Evolutionary conservation across 2,113 vertebrate genomes (phyloP).

Genomic region (Tachysurus vachellii): DNA sequence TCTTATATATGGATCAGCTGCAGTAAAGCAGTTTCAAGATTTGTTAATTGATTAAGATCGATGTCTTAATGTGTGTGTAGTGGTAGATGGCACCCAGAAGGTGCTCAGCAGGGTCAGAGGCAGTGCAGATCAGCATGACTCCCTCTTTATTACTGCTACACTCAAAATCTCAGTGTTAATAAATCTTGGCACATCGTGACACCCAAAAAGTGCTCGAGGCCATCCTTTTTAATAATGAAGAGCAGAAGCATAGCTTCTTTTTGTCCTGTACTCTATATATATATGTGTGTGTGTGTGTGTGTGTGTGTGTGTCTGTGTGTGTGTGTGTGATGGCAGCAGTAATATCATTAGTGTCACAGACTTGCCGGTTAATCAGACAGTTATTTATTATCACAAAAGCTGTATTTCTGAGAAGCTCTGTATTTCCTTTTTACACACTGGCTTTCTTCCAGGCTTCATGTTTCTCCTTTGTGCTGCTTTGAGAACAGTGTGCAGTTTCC

Average conservation of each 20-base stretch:
- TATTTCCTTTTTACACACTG: slow-evolving; percentile 24
- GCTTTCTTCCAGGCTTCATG: slow-evolving; percentile 14
- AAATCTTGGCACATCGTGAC: slow-evolving; percentile 59
- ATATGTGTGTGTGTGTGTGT: slow-evolving; percentile 36
- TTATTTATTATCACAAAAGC: slow-evolving; percentile 74
- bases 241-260: slow-evolving; percentile 23
- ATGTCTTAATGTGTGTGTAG: background rate
- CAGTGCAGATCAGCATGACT: slow-evolving; percentile 39
- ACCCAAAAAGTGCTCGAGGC: slow-evolving; percentile 47
- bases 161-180: slow-evolving; percentile 52
- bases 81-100: slow-evolving; percentile 27
- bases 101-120: slow-evolving; percentile 21
- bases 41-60: background rate
- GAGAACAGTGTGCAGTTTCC: background rate
- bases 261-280: background rate
- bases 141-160: slow-evolving; percentile 42
- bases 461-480: slow-evolving; percentile 60
- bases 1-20: background rate
- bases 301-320: slow-evolving; percentile 38
- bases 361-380: slow-evolving; percentile 70
- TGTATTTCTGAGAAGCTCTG: slow-evolving; percentile 64
- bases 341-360: slow-evolving; percentile 63
- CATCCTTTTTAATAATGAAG: slow-evolving; percentile 47
- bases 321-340: slow-evolving; percentile 52
- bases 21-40: slow-evolving; percentile 7